Evolutionary conservation across 92 coral and sea anemone species (phyloP).

Genomic region (Micromussa lordhowensis): DNA sequence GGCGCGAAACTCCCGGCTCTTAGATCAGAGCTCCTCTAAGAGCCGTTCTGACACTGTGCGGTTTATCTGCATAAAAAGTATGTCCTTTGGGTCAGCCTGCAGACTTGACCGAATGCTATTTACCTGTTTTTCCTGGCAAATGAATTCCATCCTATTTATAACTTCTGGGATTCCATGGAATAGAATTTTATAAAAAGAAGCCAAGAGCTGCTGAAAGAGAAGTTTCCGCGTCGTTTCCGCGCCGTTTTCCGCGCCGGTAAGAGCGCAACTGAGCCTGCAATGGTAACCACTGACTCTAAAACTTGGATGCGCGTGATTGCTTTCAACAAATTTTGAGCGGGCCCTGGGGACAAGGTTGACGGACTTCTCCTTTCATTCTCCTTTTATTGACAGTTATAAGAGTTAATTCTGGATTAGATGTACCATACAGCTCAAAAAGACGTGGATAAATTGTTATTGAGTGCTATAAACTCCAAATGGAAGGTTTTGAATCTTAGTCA

Average conservation of each 20-base stretch:
- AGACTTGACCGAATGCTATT: background rate
- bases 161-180: background rate
- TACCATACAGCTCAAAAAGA: constrained; percentile 85
- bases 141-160: constrained; percentile 2
- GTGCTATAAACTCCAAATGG: constrained; percentile 67
- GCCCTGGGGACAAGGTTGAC: too few species aligned
- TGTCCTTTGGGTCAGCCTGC: background rate
- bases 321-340: background rate
- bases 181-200: background rate
- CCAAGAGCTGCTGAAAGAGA: background rate
- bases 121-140: constrained; percentile 12
- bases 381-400: too few species aligned
- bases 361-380: too few species aligned
- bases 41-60: too few species aligned
- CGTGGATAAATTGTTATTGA: constrained; percentile 76
- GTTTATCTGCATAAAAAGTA: background rate
- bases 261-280: background rate
- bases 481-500: constrained; percentile 85
- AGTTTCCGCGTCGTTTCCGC: too few species aligned
- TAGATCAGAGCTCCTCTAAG: too few species aligned
- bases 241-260: too few species aligned
- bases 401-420: constrained; percentile 46
- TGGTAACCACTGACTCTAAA: constrained; percentile 15
- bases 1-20: too few species aligned
- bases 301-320: constrained; percentile 18